These are phyloP conservation scores for Julus scanicus DNA, from an alignment of 2,888 invertebrate species.

Conservation along the genomic window DNA sequence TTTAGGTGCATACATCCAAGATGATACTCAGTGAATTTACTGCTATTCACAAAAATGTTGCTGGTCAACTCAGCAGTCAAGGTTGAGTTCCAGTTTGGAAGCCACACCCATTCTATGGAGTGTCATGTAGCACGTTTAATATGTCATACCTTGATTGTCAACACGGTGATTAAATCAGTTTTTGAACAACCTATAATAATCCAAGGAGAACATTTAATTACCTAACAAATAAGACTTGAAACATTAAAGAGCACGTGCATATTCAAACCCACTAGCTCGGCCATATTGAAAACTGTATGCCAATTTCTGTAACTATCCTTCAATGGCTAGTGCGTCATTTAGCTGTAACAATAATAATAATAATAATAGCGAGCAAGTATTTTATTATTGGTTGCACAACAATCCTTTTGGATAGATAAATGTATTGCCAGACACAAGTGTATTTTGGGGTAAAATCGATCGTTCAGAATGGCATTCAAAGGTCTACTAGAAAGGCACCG, in stretches of 20 bases:
- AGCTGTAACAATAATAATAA: constrained; percentile 6
- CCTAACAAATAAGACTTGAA: neutral
- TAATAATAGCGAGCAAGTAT: constrained; percentile 36
- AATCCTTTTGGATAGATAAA: constrained; percentile 41
- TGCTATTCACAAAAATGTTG: no score
- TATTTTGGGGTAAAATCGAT: constrained; percentile 45
- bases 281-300: neutral
- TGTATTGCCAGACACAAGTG: constrained; percentile 43
- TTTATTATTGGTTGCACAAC: constrained; percentile 31
- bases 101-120: no score
- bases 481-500: neutral
- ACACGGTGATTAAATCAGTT: no score
- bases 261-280: neutral
- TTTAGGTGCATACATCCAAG: no score
- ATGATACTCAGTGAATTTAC: no score
- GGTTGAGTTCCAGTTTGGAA: no score
- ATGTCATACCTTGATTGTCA: no score
- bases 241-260: neutral
- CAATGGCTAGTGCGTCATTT: constrained; percentile 30
- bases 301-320: neutral
- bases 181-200: no score
- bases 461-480: constrained; percentile 1
- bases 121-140: no score
- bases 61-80: no score
- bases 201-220: no score